phyloP scores from a whole-genome alignment of 2,888 invertebrate species.

The Xestia c-nigrum region DNA sequence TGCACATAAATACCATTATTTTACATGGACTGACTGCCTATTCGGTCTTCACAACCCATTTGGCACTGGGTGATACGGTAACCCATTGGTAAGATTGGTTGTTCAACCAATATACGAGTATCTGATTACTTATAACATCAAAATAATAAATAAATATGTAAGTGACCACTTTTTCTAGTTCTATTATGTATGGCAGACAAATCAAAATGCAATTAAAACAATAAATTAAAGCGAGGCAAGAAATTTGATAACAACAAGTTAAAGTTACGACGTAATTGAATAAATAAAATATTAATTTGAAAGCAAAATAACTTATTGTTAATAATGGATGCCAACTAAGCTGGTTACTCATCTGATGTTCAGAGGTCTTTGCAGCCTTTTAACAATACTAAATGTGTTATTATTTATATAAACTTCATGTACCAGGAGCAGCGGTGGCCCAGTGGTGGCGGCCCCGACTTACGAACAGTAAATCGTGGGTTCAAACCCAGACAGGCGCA shows the following conservation, averaged over 20 bases:
- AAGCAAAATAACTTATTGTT: not conserved
- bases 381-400: too few species aligned
- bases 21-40: not conserved
- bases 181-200: constrained; percentile 2
- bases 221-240: constrained; percentile 10
- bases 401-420: too few species aligned
- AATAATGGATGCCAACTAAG: too few species aligned
- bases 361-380: too few species aligned
- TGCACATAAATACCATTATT: not conserved
- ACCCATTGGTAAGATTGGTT: not conserved
- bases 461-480: too few species aligned
- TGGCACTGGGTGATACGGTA: not conserved
- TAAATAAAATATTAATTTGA: constrained; percentile 8
- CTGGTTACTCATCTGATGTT: too few species aligned
- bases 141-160: constrained; percentile 6
- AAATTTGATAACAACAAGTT: not conserved
- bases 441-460: too few species aligned
- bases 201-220: constrained; percentile 35
- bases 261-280: not conserved
- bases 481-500: too few species aligned
- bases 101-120: too few species aligned
- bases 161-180: constrained; percentile 8
- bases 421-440: too few species aligned
- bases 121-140: not conserved
- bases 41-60: not conserved